phyloP scores from a whole-genome alignment of 2,797 vertebrate genomes.

The Zalophus californianus region DNA sequence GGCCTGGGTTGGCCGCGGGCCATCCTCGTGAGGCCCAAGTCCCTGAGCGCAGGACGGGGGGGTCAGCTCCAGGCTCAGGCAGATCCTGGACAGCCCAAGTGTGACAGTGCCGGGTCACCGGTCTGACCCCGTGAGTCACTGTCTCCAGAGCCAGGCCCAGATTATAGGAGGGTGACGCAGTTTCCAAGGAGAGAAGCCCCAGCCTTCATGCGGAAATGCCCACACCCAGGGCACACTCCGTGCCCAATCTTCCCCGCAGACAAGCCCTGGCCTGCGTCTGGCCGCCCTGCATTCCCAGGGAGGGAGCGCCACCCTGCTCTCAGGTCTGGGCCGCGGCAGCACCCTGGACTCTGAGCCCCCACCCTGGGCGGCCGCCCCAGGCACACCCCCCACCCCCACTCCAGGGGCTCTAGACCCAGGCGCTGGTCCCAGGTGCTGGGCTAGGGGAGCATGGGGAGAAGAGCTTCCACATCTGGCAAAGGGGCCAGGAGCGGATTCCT shows the following conservation, averaged over 20 bases:
- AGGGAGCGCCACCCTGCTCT: neutral
- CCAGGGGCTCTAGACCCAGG: neutral
- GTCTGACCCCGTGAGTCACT: neutral
- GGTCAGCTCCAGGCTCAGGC: neutral
- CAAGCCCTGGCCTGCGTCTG: neutral
- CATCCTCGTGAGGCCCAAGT: neutral
- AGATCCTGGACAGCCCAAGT: neutral
- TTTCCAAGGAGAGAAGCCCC: neutral
- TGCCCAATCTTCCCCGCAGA: neutral
- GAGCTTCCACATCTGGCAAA: neutral
- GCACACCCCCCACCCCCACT: accelerated
- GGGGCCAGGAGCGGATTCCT: neutral
- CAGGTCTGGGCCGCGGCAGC: neutral
- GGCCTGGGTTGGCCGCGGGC: neutral
- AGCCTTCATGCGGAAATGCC: neutral
- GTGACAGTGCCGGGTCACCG: neutral
- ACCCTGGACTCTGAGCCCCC: neutral
- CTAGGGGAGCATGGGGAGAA: neutral
- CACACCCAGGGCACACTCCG: neutral
- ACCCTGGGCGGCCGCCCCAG: neutral
- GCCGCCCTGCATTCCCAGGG: accelerated
- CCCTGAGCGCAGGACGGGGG: neutral
- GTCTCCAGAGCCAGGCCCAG: neutral
- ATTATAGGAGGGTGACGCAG: neutral
- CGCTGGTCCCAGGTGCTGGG: neutral